These are phyloP conservation scores for Gorsachius goisagi DNA, from an alignment of 2,113 vertebrate genomes.

Conservation along the genomic window DNA sequence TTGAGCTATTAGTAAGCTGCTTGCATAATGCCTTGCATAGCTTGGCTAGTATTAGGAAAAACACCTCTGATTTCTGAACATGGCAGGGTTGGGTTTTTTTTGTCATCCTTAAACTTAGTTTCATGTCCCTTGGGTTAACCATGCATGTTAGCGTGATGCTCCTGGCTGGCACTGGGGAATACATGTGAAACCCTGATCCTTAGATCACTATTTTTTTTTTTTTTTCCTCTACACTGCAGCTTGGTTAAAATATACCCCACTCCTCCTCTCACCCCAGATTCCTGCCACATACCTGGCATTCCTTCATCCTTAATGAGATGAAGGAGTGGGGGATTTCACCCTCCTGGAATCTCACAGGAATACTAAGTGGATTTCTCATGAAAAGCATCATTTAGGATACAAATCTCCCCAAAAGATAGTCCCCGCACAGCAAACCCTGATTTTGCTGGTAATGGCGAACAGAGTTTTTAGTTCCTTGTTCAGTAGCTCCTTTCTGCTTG, in stretches of 20 bases:
- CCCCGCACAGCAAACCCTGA: not conserved
- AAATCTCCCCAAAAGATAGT: not conserved
- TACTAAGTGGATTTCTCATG: conserved; percentile 58
- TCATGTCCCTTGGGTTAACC: not conserved
- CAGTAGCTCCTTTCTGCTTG: not conserved
- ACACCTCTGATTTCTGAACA: not conserved
- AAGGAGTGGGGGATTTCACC: conserved; percentile 53
- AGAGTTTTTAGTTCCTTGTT: not conserved
- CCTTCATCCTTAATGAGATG: conserved; percentile 57
- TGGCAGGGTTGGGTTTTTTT: not conserved
- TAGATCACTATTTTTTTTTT: not conserved
- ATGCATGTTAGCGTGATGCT: not conserved
- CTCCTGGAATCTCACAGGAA: conserved; percentile 61
- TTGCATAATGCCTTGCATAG: not conserved
- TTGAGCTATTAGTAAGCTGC: not conserved
- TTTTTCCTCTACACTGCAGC: not conserved
- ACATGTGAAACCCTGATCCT: not conserved
- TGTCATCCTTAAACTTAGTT: not conserved
- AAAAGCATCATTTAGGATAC: conserved; percentile 27
- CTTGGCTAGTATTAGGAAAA: not conserved
- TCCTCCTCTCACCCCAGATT: conserved; percentile 60
- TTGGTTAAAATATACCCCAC: conserved; percentile 35
- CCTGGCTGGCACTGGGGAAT: not conserved
- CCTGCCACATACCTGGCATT: conserved; percentile 65
- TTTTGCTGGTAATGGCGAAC: not conserved